Base-by-base conservation (phyloP, 2,888 invertebrate species). In the Clepsis dumicolana region DNA sequence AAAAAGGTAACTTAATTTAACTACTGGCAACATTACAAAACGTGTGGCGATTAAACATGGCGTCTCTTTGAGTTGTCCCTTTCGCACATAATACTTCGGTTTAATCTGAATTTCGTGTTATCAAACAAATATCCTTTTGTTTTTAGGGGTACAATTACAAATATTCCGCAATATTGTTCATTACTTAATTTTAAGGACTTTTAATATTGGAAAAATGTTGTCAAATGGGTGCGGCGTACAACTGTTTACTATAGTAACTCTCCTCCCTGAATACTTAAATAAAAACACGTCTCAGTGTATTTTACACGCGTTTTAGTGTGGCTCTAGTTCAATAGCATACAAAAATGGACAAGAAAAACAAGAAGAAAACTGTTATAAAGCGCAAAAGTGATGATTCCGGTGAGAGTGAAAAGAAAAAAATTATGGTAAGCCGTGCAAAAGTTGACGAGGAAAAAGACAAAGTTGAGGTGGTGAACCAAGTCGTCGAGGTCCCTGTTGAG, bases 281-380 rank as follows among this genome's bases (percentile, higher is more conserved):
- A 76, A 67, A 67, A 71, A 70, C 44, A 72, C 73, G 63, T 73
- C 73, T n/a, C 71, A 70, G 65, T 68, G 72, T 71, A 64, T 74
- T 73, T 72, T 69, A 68, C 75, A 74, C 73, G 76, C 74, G 70
- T 79, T 80, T 64, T 80, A 80, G 80, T 78, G 77, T 73, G 73
- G 61, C 60, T n/a, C 67, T 71, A 70, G 71, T 57, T 65, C 73
- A 77, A 70, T 73, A 80, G 77, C 79, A 77, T 81, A 78, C 77
- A 81, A 91, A 91, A 86, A 94, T 94, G 94, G 94, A 94, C 87
- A 94, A 94, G 83, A 94, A 94, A 84, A 92, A 77, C 73, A 93
- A 92, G 77, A 94, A 94, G 84, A 94, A 90, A 83, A 89, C 89
- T 78, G 93, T 90, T 54, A 90, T 89, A 67, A 94, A 94, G 82